Evolutionary conservation across 2,888 invertebrate genomes (phyloP), one percentile per base, ranked within the genome.

Genomic region (Mechanitis mazaeus): DNA sequence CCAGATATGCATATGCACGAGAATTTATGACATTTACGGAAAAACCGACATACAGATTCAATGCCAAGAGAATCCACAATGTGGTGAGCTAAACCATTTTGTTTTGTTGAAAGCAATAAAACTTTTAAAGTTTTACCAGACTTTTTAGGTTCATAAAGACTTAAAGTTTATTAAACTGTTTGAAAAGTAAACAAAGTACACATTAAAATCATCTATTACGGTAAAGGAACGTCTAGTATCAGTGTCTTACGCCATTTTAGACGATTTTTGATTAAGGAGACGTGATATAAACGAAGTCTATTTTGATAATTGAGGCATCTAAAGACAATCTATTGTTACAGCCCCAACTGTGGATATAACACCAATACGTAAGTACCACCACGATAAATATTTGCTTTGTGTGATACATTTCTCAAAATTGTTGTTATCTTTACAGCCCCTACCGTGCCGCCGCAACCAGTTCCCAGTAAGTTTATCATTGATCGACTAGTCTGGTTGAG

Each of bases 1-100:
- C 71, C 87, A 86, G 68, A 69, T 80, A 31, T 87, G 87, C 67
- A 68, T 81, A 42, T 87, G 87, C 69, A 68, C 58, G 45, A 74
- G 75, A 53, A 54, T 67, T 0, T 5, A 73, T 7, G 72, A 73
- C 59, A 7, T 58, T 2, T 68, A 68, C 45, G 81, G 80, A 3
- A 68, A 71, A 20, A 67, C 65, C 12, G 81, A 85, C 31, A 74
- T 78, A 20, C 66, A 75, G 20, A 81, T 87, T 28, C 69, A 76
- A 2, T 87, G 87, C 70, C 70, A 78, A 42, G 76, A 80, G 0
- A 82, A 78, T 59, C 77, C 74, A 11, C 72, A 80, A 45, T 87
- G 87, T 61, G 74, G 87, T 87, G 69, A 78, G 68, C 60, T 33
- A 31, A 20, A 20, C 20, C 20, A 20, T 20, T 56, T 20, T 35